Evolutionary conservation across 2,888 invertebrate species (phyloP).

Genomic region (Steinernema hermaphroditum): DNA sequence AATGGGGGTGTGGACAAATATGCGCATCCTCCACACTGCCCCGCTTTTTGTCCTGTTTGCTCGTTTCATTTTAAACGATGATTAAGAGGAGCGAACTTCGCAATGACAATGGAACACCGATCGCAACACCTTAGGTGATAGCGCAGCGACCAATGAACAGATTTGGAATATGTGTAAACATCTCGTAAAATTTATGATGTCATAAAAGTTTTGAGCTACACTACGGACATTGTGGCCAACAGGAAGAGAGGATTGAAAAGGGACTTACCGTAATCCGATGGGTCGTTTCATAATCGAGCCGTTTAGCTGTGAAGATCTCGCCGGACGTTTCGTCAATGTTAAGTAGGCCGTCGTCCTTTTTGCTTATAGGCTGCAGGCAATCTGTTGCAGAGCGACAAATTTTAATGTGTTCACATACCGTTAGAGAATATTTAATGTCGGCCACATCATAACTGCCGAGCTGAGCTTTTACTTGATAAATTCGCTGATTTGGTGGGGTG

Average conservation of each 20-base stretch:
- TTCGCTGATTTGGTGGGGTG: slow-evolving; percentile 30
- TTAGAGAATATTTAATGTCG: slow-evolving; percentile 38
- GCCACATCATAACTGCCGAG: slow-evolving; percentile 8
- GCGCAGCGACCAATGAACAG: no score
- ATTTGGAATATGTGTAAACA: neutral
- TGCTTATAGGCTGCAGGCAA: slow-evolving; percentile 35
- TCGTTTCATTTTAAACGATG: no score
- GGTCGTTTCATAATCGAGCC: slow-evolving; percentile 48
- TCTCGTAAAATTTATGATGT: slow-evolving; percentile 3
- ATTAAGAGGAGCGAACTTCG: no score
- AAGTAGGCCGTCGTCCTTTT: slow-evolving; percentile 40
- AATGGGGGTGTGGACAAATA: slow-evolving; percentile 17
- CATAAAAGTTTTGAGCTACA: no score
- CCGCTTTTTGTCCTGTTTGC: no score
- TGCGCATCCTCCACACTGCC: neutral
- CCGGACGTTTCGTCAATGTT: slow-evolving; percentile 51
- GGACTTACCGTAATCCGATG: slow-evolving; percentile 46
- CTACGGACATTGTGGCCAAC: slow-evolving; percentile 21
- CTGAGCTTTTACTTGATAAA: slow-evolving; percentile 38
- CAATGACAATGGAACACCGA: no score
- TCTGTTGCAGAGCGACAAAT: neutral
- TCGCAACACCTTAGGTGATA: no score
- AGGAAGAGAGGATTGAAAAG: slow-evolving; percentile 15
- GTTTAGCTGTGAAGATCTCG: slow-evolving; percentile 44
- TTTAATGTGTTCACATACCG: slow-evolving; percentile 31